Base-by-base conservation (phyloP, 2,797 vertebrate species). In the Crenichthys baileyi region DNA sequence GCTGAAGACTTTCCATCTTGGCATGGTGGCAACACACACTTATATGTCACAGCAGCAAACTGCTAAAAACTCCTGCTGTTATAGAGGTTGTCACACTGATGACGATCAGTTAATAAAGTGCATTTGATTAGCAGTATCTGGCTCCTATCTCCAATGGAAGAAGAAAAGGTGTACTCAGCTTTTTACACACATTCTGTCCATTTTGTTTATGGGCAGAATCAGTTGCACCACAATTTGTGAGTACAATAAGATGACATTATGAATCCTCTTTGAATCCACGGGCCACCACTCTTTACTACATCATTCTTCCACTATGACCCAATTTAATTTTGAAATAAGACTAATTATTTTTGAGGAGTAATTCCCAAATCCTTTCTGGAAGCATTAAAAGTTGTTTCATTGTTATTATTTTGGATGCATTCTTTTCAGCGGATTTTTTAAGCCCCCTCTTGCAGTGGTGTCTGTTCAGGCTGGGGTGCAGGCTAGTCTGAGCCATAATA, bases 401-500 rank as follows among this genome's bases (percentile, higher is more conserved):
- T 41, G 3, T 1, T 22, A 15, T 44, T 44, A n/a, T 68, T 31
- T 53, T 13, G 26, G 39, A 73, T 16, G 5, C 36, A 53, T 24
- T 44, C 0, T 58, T 13, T 39, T 72, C 36, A 67, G 60, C n/a
- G 6, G 26, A 67, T 81, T 56, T 80, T 36, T 83, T 86, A 79
- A 87, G 84, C 85, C 87, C 89, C 50, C 72, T 70, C 24, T 60
- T 39, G 44, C 5, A 20, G 74, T 60, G 41, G 76, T 80, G 77
- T 86, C 63, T 60, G 24, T 31, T 29, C 0, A 15, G 13, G 8
- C 48, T 61, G 31, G 1, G 63, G 12, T 75, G 77, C 67, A 72
- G 70, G 81, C 51, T 76, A 44, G 79, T 68, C 56, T 53, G 76
- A 88, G 79, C 85, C 86, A 78, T 89, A 86, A 79, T 85, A 82